Evolutionary conservation across 2,113 vertebrate species (phyloP).

Genomic region (Arothron firmamentum): DNA sequence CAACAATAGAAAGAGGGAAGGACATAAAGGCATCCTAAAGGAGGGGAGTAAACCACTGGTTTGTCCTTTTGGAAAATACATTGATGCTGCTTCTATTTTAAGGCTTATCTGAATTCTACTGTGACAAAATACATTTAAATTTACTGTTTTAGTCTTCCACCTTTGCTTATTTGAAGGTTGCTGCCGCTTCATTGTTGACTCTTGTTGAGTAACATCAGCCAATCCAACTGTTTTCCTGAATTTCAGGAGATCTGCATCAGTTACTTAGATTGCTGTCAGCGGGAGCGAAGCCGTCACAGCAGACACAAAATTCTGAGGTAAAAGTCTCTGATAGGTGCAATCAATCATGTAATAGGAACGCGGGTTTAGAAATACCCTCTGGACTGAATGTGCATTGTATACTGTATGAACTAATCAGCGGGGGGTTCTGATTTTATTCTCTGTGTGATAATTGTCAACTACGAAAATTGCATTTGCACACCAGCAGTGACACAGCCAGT

Average conservation of each 20-base stretch:
- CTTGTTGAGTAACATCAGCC: slow-evolving; percentile 1
- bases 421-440: too few species aligned
- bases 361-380: slow-evolving; percentile 15
- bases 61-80: too few species aligned
- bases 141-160: too few species aligned
- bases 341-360: slow-evolving; percentile 12
- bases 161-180: too few species aligned
- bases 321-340: slow-evolving; percentile 30
- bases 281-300: slow-evolving; percentile 91
- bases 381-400: slow-evolving; percentile 5
- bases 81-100: too few species aligned
- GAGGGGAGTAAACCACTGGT: too few species aligned
- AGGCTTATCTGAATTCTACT: too few species aligned
- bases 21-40: neutral
- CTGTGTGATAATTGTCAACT: too few species aligned
- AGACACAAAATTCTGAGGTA: slow-evolving; percentile 96
- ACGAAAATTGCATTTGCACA: too few species aligned
- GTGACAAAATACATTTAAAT: too few species aligned
- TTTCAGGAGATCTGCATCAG: slow-evolving; percentile 96
- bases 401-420: too few species aligned
- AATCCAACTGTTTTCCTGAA: slow-evolving; percentile 16
- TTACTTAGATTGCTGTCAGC: slow-evolving; percentile 95
- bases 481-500: too few species aligned
- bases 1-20: slow-evolving; percentile 8
- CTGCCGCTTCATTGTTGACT: neutral